These are phyloP conservation scores for Chlorospingus semifuscus DNA, from an alignment of 2,797 vertebrate species.

Conservation along the genomic window DNA sequence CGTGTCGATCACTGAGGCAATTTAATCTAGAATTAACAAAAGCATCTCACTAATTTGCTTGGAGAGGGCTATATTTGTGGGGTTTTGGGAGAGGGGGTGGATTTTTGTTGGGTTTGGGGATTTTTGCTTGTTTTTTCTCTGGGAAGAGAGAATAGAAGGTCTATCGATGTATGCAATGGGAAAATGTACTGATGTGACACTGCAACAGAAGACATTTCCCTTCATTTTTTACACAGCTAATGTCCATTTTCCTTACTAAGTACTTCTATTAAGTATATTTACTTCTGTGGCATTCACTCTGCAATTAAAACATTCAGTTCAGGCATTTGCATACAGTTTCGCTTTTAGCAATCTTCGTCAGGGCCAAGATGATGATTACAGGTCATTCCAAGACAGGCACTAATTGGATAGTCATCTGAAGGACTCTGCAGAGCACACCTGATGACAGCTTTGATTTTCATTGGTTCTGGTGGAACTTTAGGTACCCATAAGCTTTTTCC, in stretches of 20 bases:
- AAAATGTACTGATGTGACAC: background rate
- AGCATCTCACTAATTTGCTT: background rate
- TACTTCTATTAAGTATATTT: background rate
- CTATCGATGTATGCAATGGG: rapidly evolving
- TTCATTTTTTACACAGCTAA: background rate
- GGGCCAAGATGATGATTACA: background rate
- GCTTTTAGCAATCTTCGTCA: background rate
- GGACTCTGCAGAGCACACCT: background rate
- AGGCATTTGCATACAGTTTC: background rate
- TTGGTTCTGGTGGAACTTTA: background rate
- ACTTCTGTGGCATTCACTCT: background rate
- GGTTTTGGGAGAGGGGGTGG: rapidly evolving
- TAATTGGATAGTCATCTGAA: background rate
- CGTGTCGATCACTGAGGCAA: background rate
- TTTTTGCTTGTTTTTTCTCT: background rate
- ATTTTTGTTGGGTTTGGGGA: background rate
- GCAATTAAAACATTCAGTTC: background rate
- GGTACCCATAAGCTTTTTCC: background rate
- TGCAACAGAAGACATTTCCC: background rate
- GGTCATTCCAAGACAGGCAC: background rate
- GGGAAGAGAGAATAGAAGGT: background rate
- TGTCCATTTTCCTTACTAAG: background rate
- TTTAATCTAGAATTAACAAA: background rate
- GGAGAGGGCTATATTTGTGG: background rate
- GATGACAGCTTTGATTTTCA: background rate